A percentile compares a stretch with the other conserved stretches of the same genome.
Evolutionary conservation across 2,888 invertebrate species (phyloP).

Genomic region (Escarpia spicata): DNA sequence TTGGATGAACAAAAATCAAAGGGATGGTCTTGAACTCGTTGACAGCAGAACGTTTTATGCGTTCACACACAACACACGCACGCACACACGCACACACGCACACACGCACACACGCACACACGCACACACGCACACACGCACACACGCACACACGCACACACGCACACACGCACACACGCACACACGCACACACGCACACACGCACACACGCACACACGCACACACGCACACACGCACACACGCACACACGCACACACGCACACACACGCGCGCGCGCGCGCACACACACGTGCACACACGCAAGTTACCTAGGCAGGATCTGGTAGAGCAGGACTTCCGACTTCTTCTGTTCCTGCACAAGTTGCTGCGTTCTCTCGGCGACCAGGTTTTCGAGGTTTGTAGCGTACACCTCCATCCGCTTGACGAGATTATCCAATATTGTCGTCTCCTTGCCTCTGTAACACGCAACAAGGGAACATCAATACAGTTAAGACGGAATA

Average conservation of each 20-base stretch:
- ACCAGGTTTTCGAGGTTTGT: constrained; percentile 52
- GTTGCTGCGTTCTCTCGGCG: constrained; percentile 47
- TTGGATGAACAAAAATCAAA: too few relatives aligned
- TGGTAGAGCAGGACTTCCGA: constrained; percentile 49
- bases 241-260: not conserved
- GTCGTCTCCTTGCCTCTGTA: constrained; percentile 43
- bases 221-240: not conserved
- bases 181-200: too few relatives aligned
- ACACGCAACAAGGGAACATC: not conserved
- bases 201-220: not conserved
- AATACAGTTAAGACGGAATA: too few relatives aligned
- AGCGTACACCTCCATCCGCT: constrained; percentile 52
- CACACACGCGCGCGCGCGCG: not conserved
- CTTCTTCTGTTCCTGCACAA: constrained; percentile 49
- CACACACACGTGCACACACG: not conserved
- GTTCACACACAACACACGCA: too few relatives aligned
- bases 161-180: too few relatives aligned
- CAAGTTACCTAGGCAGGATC: constrained; percentile 47
- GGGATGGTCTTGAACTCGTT: too few relatives aligned
- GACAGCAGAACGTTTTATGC: too few relatives aligned
- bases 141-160: too few relatives aligned
- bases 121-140: too few relatives aligned
- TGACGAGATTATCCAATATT: constrained; percentile 49
- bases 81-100: too few relatives aligned
- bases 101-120: too few relatives aligned